These are phyloP conservation scores for Enteromius paludinosus DNA, from an alignment of 2,797 vertebrate genomes.

Conservation along the genomic window DNA sequence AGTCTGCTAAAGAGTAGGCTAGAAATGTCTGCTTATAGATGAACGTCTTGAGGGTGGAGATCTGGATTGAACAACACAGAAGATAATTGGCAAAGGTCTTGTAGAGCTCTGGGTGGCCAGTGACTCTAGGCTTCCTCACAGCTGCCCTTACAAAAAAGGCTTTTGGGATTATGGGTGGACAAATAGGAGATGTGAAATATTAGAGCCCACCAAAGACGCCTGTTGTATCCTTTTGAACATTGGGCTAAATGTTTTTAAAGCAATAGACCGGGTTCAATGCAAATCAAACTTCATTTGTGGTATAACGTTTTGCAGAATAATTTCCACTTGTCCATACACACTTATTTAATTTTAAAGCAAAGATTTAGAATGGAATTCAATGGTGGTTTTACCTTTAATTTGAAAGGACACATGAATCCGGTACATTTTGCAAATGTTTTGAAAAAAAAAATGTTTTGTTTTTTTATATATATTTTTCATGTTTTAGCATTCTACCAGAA, in stretches of 20 bases:
- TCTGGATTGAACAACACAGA: not conserved
- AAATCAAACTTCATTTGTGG: conserved; percentile 1
- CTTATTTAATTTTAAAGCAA: not conserved
- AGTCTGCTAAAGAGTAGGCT: not conserved
- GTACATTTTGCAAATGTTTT: no score
- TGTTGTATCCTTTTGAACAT: not conserved
- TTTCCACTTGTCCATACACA: not conserved
- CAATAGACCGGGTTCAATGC: not conserved
- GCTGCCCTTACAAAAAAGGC: conserved; percentile 30
- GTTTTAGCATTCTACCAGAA: no score
- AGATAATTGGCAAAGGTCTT: conserved; percentile 4
- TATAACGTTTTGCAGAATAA: not conserved
- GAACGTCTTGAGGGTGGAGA: conserved; percentile 7
- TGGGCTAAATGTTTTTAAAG: not conserved
- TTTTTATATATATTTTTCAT: not conserved
- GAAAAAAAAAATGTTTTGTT: not conserved
- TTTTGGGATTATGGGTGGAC: conserved; percentile 27
- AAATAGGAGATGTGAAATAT: conserved; percentile 37
- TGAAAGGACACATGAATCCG: no score
- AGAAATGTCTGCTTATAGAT: not conserved
- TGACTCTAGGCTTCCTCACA: conserved; percentile 7
- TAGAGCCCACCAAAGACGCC: conserved; percentile 27
- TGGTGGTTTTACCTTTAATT: no score
- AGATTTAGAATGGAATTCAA: not conserved
- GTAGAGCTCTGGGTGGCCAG: conserved; percentile 21